These are phyloP conservation scores for Microctenopoma stevenorrisi DNA, from an alignment of 2,797 vertebrate species.

Conservation along the genomic window DNA sequence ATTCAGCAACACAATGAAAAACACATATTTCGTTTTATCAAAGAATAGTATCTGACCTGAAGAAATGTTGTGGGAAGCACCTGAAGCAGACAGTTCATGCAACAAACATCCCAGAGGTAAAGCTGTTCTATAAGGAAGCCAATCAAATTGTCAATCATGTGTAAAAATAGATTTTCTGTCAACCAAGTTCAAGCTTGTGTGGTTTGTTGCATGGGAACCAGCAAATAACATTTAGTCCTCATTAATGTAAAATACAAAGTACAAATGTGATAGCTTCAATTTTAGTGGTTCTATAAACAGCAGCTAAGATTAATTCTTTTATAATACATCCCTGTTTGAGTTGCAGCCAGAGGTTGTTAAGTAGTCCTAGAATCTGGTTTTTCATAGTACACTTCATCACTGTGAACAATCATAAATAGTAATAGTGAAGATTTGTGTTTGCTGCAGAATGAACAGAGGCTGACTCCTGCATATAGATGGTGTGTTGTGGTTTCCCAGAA, in stretches of 20 bases:
- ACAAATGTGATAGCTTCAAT: neutral
- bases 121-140: no score
- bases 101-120: no score
- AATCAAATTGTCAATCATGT: no score
- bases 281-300: neutral
- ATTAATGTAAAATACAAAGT: neutral
- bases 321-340: neutral
- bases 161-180: neutral
- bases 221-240: neutral
- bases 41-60: no score
- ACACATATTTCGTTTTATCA: no score
- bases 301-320: neutral
- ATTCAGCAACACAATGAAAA: no score
- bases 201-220: neutral
- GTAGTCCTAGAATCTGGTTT: no score
- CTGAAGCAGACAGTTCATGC: no score
- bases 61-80: no score
- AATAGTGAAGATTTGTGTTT: conserved; percentile 1
- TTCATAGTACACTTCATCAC: neutral
- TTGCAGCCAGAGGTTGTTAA: neutral
- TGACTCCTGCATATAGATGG: conserved; percentile 32
- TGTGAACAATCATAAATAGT: neutral
- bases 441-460: conserved; percentile 20
- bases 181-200: neutral
- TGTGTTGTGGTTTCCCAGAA: conserved; percentile 47